phyloP scores from a whole-genome alignment of 2,797 vertebrate species.

The Galago senegalensis region DNA sequence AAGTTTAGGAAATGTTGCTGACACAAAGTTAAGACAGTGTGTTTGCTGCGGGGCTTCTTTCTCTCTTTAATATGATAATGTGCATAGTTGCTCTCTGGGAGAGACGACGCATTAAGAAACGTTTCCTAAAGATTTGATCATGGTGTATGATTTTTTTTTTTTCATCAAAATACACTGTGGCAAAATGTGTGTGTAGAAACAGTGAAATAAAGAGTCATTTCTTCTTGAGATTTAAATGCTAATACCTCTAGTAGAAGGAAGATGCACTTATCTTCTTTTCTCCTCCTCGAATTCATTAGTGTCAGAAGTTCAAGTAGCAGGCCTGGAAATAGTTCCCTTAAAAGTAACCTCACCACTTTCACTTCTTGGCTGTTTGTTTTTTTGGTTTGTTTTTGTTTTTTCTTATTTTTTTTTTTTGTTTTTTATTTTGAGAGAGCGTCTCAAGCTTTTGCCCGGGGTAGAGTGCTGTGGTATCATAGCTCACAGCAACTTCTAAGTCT shows the following conservation, averaged over 20 bases:
- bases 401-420: background rate
- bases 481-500: too few species aligned
- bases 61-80: constrained; percentile 55
- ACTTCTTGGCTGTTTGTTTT: background rate
- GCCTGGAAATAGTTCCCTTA: background rate
- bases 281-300: background rate
- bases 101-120: background rate
- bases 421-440: too few species aligned
- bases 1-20: constrained; percentile 63
- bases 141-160: background rate
- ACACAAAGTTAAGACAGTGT: constrained; percentile 44
- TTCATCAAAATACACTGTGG: background rate
- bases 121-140: background rate
- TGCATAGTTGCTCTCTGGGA: background rate
- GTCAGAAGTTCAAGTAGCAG: background rate
- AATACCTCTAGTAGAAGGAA: background rate
- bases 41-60: background rate
- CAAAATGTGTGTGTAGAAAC: background rate
- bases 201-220: background rate
- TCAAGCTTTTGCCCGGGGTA: too few species aligned
- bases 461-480: too few species aligned
- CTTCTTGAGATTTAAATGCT: background rate
- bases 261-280: background rate
- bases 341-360: background rate
- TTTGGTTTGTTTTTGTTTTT: too few species aligned